Evolutionary conservation across 2,797 vertebrate genomes (phyloP), one percentile per base, ranked within the genome.

Genomic region (Ara ararauna): DNA sequence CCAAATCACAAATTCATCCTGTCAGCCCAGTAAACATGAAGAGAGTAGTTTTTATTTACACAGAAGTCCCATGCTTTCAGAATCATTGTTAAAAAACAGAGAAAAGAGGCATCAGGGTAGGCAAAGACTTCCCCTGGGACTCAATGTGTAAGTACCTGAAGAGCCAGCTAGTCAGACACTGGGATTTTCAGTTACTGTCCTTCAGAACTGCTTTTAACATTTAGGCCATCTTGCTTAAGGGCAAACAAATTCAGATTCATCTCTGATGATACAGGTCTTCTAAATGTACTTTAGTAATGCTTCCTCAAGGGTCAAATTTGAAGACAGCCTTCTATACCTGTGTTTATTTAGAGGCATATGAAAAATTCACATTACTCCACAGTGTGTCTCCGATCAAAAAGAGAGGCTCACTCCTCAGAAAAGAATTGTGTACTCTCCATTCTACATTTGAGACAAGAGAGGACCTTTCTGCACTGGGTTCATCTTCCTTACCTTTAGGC

Each of bases 191-290:
- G 61, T 93, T 19, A 24, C 29, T 70, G 56, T 60, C 54, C 66
- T 94, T 90, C 66, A 94, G 88, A 91, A 90, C 65, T 82, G 21
- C 53, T 94, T 93, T 90, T 75, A 90, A 82, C 56, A 47, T 65
- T 81, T 76, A 76, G 70, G 79, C 47, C 72, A 40, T 14, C 53
- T 90, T 85, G 88, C 86, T 90, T 87, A 61, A 90, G 67, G 88
- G 90, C 12, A 4, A 91, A 96, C 51, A 94, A 89, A 94, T 93
- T 95, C 85, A 85, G 29, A 80, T 89, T 87, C 81, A 67, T 22
- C 10, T 45, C n/a, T 91, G 82, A 78, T 50, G 34, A 89, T 78
- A 62, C 9, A 78, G 40, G 47, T 44, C 70, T 95, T 88, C 82
- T 64, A 94, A 90, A 86, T 24, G 44, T 76, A 29, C 38, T 94